These are phyloP conservation scores for Sternarchorhynchus goeldii DNA, from an alignment of 2,797 vertebrate species.

Conservation along the genomic window DNA sequence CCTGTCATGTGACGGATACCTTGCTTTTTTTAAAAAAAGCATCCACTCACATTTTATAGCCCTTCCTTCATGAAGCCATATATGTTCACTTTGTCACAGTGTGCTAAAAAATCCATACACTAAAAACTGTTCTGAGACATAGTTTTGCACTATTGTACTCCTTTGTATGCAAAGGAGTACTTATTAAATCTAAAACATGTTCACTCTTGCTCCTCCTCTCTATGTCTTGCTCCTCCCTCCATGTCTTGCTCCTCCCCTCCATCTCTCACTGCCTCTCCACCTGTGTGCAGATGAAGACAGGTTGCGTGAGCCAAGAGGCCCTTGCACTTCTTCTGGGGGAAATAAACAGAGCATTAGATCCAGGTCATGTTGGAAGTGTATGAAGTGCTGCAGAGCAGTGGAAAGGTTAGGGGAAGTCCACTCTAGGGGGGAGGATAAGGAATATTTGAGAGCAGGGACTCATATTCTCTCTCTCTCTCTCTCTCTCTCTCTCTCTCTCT, in stretches of 20 bases:
- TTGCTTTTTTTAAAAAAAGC: neutral
- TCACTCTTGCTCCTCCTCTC: no score
- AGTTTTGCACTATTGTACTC: no score
- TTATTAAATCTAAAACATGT: no score
- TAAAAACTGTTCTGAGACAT: no score
- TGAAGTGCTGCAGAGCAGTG: constrained; percentile 60
- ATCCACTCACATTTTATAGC: neutral
- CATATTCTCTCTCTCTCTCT: constrained; percentile 55
- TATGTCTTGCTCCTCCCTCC: no score
- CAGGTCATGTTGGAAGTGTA: constrained; percentile 69
- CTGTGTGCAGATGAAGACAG: constrained; percentile 63
- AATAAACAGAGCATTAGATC: constrained; percentile 74
- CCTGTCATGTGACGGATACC: constrained; percentile 11
- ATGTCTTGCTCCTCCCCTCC: neutral
- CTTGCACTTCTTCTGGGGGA: constrained; percentile 64
- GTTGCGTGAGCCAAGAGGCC: constrained; percentile 64
- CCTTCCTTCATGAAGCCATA: neutral
- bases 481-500: constrained; percentile 40
- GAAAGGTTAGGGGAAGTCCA: constrained; percentile 66
- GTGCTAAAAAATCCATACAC: no score
- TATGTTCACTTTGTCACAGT: constrained; percentile 11
- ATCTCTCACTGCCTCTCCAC: constrained; percentile 44
- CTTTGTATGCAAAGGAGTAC: no score
- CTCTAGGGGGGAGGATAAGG: constrained; percentile 57
- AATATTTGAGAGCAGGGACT: constrained; percentile 66